Evolutionary conservation across 2,797 vertebrate genomes (phyloP).

Genomic region (Prunella strophiata): DNA sequence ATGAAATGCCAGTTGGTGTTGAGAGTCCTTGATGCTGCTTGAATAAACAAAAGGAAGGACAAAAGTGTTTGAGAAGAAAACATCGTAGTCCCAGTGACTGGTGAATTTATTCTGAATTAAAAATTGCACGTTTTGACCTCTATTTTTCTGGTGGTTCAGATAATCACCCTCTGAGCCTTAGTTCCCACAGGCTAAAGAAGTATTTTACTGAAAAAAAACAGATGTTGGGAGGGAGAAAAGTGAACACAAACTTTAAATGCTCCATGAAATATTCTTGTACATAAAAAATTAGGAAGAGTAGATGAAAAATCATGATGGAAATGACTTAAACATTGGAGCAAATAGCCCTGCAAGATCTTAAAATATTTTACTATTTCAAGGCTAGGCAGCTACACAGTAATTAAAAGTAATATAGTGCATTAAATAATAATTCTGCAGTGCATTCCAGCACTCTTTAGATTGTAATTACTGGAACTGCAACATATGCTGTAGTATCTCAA

Average conservation of each 20-base stretch:
- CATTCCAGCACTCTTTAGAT: not conserved
- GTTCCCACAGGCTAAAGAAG: not conserved
- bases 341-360: not conserved
- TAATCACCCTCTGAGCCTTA: not conserved
- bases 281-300: not conserved
- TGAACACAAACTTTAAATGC: not conserved
- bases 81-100: not conserved
- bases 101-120: not conserved
- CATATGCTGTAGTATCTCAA: not conserved
- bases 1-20: conserved; percentile 35
- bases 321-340: not conserved
- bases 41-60: conserved; percentile 38
- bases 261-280: not conserved
- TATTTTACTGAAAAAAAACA: not conserved
- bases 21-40: conserved; percentile 7
- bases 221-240: not conserved
- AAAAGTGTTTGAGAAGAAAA: not conserved
- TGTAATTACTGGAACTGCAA: not conserved
- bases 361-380: not conserved
- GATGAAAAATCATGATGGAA: not conserved
- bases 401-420: not conserved
- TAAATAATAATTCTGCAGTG: not conserved
- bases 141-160: not conserved
- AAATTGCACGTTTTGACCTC: not conserved
- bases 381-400: not conserved